Percentiles rank a stretch among this genome's conserved stretches.
Evolutionary conservation across 1,140 invertebrate species (phyloP).

Genomic region (Achatina immaculata): DNA sequence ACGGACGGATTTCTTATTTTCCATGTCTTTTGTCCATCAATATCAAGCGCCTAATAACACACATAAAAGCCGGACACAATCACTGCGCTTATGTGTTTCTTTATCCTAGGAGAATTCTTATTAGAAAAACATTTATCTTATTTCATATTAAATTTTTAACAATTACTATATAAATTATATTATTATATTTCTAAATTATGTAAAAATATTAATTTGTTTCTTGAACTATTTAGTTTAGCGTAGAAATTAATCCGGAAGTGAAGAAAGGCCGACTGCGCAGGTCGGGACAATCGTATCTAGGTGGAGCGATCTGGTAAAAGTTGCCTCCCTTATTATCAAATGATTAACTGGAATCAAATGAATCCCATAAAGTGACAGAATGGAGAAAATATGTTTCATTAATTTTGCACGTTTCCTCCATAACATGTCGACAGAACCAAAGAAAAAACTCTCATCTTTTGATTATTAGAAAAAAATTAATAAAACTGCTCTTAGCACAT

Average conservation of each 20-base stretch:
- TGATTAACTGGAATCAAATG: no score
- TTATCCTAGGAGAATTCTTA: not conserved
- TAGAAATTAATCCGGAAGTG: constrained; percentile 41
- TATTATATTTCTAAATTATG: not conserved
- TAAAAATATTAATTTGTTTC: constrained; percentile 18
- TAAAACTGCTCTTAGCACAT: no score
- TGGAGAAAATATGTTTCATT: no score
- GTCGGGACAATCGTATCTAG: constrained; percentile 39
- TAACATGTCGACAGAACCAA: no score
- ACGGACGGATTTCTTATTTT: constrained; percentile 36
- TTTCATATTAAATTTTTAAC: not conserved
- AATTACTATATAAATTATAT: not conserved
- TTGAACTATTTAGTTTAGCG: constrained; percentile 36
- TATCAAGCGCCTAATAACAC: constrained; percentile 39
- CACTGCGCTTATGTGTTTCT: constrained; percentile 25
- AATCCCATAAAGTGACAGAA: no score
- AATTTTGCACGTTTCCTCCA: no score
- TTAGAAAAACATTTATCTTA: not conserved
- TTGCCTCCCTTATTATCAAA: no score
- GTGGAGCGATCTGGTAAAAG: no score
- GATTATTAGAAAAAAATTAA: no score
- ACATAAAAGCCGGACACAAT: constrained; percentile 35
- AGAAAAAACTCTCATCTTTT: no score
- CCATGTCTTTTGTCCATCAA: constrained; percentile 38
- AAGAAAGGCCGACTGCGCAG: constrained; percentile 40